Evolutionary conservation across 2,113 vertebrate genomes (phyloP).

Genomic region (Cryptomyrus ogoouensis): DNA sequence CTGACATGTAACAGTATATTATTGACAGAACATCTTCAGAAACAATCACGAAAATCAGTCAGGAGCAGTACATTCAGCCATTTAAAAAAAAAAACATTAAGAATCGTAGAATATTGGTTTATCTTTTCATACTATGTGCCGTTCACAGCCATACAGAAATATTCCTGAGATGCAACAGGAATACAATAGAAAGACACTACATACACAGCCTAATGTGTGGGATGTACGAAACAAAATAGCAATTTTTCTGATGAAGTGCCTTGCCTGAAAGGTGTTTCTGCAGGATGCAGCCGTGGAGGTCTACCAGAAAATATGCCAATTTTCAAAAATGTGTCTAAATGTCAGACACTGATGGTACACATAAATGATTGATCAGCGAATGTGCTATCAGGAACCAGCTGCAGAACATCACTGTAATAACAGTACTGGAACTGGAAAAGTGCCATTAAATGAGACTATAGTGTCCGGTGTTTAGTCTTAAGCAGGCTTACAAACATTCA

Average conservation of each 20-base stretch:
- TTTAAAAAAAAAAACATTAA: not conserved
- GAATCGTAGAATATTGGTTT: not conserved
- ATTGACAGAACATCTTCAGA: not conserved
- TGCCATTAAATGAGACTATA: not conserved
- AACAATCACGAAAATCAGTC: not conserved
- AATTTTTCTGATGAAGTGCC: not conserved
- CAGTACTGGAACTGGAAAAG: not conserved
- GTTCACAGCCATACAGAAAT: not conserved
- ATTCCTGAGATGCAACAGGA: not conserved
- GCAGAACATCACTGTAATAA: not conserved
- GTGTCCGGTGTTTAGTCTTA: not conserved
- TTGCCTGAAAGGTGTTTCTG: not conserved
- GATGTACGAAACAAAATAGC: not conserved
- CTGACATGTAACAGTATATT: not conserved
- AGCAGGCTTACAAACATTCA: not conserved
- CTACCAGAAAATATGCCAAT: not conserved
- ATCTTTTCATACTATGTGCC: not conserved
- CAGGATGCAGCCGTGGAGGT: not conserved
- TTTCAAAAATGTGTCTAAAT: not conserved
- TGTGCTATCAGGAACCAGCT: not conserved
- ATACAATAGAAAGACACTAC: not conserved
- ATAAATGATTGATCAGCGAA: not conserved
- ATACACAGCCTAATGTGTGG: not conserved
- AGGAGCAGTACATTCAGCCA: not conserved
- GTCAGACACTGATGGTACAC: not conserved